A percentile compares a stretch with the other conserved stretches of the same genome.
Conservation (phyloP, 2,113 vertebrate genomes). For the Halcyon senegalensis region DNA sequence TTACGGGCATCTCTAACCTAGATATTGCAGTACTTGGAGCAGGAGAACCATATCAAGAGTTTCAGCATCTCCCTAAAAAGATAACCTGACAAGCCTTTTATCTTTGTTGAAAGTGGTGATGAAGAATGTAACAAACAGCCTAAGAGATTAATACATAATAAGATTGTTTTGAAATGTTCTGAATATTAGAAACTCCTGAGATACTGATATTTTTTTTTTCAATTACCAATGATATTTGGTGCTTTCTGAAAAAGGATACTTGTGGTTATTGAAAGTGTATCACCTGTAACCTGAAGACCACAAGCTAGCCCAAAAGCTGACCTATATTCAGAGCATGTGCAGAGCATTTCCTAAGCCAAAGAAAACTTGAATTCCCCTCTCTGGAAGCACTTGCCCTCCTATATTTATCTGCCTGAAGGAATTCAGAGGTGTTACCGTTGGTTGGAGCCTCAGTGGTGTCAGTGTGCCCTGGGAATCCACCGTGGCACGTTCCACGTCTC, state of each 20-base stretch:
- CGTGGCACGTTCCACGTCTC: fast-evolving
- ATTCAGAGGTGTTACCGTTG: background rate
- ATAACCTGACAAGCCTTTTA: background rate
- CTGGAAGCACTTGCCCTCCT: fast-evolving
- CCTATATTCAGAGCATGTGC: background rate
- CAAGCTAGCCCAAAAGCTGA: background rate
- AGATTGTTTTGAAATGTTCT: background rate
- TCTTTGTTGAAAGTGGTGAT: background rate
- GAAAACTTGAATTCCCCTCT: background rate
- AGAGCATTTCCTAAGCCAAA: background rate
- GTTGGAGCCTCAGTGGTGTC: fast-evolving
- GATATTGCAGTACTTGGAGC: background rate
- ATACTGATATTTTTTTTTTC: background rate
- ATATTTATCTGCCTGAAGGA: background rate
- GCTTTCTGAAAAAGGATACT: background rate
- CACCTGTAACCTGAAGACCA: background rate
- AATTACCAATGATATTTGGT: background rate
- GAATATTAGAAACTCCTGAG: background rate
- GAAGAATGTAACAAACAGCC: background rate
- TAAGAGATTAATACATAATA: background rate
- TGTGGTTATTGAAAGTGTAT: background rate
- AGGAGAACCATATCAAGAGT: background rate
- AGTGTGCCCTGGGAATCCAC: background rate
- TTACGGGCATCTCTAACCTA: background rate
- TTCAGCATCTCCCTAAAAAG: background rate